These are phyloP conservation scores for Lingula anatina DNA, from an alignment of 2,888 invertebrate species.

Conservation along the genomic window DNA sequence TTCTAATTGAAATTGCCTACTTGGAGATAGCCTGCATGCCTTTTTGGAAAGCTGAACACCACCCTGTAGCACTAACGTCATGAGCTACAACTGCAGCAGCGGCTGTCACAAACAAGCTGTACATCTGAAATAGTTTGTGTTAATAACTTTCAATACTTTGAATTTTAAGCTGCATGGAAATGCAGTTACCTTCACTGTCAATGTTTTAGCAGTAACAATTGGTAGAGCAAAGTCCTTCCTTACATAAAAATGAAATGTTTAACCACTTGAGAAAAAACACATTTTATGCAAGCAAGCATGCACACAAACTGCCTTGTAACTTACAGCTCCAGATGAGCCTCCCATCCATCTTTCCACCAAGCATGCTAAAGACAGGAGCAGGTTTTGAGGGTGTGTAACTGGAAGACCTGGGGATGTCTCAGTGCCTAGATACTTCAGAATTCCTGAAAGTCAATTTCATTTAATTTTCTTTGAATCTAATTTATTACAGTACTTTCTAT, in stretches of 20 bases:
- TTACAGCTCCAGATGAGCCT: constrained; percentile 69
- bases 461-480: too few relatives aligned
- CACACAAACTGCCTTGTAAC: too few relatives aligned
- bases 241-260: too few relatives aligned
- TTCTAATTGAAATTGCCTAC: too few relatives aligned
- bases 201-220: too few relatives aligned
- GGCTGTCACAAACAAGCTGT: constrained; percentile 69
- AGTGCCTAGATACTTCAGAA: constrained; percentile 19
- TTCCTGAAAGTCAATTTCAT: constrained; percentile 21
- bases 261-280: too few relatives aligned
- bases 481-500: too few relatives aligned
- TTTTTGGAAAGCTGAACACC: constrained; percentile 58
- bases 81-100: constrained; percentile 27
- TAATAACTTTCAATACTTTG: too few relatives aligned
- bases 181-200: too few relatives aligned
- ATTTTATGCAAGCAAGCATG: too few relatives aligned
- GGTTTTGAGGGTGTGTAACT: constrained; percentile 17
- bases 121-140: constrained; percentile 60
- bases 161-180: too few relatives aligned
- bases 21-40: constrained; percentile 62
- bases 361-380: constrained; percentile 30
- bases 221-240: too few relatives aligned
- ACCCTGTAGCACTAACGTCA: constrained; percentile 40
- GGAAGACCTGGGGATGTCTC: constrained; percentile 21
- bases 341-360: constrained; percentile 68